phyloP scores from a whole-genome alignment of 2,113 vertebrate genomes.

The Ammodytes dubius region DNA sequence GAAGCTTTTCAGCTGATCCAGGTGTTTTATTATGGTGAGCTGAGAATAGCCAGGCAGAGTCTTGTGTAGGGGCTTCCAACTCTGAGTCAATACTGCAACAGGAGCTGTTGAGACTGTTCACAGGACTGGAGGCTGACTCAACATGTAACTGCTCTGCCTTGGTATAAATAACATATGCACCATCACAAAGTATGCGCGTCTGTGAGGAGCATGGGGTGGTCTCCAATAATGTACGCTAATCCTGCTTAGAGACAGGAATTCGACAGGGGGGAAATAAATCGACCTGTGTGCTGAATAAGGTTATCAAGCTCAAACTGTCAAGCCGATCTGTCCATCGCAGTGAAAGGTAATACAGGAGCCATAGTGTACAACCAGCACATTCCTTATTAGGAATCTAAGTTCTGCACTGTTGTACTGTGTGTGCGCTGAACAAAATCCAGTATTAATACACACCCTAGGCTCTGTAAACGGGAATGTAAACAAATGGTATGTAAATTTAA shows the following conservation, averaged over 20 bases:
- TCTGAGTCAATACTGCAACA: slow-evolving; percentile 78
- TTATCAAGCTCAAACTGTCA: slow-evolving; percentile 54
- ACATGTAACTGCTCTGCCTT: slow-evolving; percentile 51
- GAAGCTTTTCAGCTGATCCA: slow-evolving; percentile 56
- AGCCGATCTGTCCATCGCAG: slow-evolving; percentile 50
- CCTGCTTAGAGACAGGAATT: slow-evolving; percentile 76
- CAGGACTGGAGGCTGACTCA: slow-evolving; percentile 73
- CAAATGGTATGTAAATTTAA: too few relatives aligned
- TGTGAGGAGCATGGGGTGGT: slow-evolving; percentile 31
- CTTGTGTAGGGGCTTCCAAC: slow-evolving; percentile 55
- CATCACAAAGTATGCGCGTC: slow-evolving; percentile 48
- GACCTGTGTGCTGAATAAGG: slow-evolving; percentile 48
- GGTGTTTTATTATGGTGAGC: slow-evolving; percentile 46
- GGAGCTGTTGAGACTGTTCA: slow-evolving; percentile 62
- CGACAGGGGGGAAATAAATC: slow-evolving; percentile 60
- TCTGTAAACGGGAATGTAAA: too few relatives aligned
- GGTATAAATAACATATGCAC: slow-evolving; percentile 73
- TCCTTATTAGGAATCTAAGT: slow-evolving; percentile 24
- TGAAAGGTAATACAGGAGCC: slow-evolving; percentile 70
- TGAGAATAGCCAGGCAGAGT: slow-evolving; percentile 52
- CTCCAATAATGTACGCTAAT: slow-evolving; percentile 52
- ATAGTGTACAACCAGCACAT: slow-evolving; percentile 26
- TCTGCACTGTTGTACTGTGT: too few relatives aligned
- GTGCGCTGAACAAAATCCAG: too few relatives aligned
- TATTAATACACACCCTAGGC: too few relatives aligned